These are phyloP conservation scores for Dinocampus coccinellae DNA, from an alignment of 2,888 invertebrate species.

Conservation along the genomic window DNA sequence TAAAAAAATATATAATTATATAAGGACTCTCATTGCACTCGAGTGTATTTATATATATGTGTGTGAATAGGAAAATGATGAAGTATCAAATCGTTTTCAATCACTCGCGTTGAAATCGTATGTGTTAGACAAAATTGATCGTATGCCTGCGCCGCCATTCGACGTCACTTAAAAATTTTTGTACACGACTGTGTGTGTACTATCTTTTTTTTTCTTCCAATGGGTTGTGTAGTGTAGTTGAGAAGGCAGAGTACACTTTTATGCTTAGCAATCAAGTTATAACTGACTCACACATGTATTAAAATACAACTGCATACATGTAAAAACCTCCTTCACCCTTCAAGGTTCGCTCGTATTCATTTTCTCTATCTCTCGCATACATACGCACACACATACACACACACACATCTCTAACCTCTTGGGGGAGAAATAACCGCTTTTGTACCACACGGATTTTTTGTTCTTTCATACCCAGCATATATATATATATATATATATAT, in stretches of 20 bases:
- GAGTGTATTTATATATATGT: not conserved
- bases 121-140: not conserved
- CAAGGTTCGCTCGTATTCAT: not conserved
- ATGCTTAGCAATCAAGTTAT: not conserved
- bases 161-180: conserved; percentile 36
- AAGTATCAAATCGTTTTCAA: not conserved
- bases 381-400: too few relatives aligned
- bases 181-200: conserved; percentile 15
- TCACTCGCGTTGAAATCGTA: not conserved
- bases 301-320: not conserved
- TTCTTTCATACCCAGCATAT: not conserved
- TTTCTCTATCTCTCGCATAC: not conserved
- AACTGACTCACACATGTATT: not conserved
- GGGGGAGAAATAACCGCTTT: not conserved
- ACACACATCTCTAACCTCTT: not conserved
- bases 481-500: not conserved
- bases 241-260: not conserved
- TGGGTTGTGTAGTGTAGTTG: not conserved
- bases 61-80: not conserved
- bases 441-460: not conserved
- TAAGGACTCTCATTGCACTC: too few relatives aligned
- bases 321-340: not conserved
- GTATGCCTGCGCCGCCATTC: conserved; percentile 31
- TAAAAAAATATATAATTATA: too few relatives aligned
- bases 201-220: not conserved